Percentiles rank a stretch among this genome's conserved stretches.
Evolutionary conservation across 2,888 invertebrate genomes (phyloP).

Genomic region (Cryptus viduatorius): DNA sequence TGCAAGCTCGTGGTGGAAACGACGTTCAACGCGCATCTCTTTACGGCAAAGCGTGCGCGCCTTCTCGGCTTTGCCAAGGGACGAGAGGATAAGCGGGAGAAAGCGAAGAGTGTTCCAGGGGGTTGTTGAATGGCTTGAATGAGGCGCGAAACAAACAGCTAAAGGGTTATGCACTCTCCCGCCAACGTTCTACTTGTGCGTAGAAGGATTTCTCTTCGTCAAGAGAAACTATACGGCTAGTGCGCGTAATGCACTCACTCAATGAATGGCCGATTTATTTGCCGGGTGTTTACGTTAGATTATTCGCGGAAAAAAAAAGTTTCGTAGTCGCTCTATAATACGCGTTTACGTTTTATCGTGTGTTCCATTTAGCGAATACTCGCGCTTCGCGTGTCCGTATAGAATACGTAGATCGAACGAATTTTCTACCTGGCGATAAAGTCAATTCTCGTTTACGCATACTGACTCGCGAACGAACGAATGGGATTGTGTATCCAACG

Average conservation of each 20-base stretch:
- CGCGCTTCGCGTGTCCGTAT: constrained; percentile 20
- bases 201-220: constrained; percentile 22
- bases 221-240: not conserved
- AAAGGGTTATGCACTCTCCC: constrained; percentile 64
- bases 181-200: constrained; percentile 25
- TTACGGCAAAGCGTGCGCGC: constrained; percentile 42
- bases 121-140: constrained; percentile 53
- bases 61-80: constrained; percentile 47
- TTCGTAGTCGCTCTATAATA: constrained; percentile 27
- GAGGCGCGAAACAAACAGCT: constrained; percentile 68
- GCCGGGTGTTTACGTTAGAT: not conserved
- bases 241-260: not conserved
- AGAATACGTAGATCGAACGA: constrained; percentile 4
- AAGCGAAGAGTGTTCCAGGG: constrained; percentile 21
- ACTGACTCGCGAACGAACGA: constrained; percentile 6
- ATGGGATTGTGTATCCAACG: constrained; percentile 11
- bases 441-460: constrained; percentile 27
- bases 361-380: constrained; percentile 65
- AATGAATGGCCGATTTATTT: not conserved
- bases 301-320: not conserved
- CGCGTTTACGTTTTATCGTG: constrained; percentile 69
- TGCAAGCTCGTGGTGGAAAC: not conserved
- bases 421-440: constrained; percentile 28
- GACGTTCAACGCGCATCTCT: constrained; percentile 51
- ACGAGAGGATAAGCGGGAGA: constrained; percentile 27